phyloP scores from a whole-genome alignment of 2,888 invertebrate genomes.

The Dasypogon diadema region DNA sequence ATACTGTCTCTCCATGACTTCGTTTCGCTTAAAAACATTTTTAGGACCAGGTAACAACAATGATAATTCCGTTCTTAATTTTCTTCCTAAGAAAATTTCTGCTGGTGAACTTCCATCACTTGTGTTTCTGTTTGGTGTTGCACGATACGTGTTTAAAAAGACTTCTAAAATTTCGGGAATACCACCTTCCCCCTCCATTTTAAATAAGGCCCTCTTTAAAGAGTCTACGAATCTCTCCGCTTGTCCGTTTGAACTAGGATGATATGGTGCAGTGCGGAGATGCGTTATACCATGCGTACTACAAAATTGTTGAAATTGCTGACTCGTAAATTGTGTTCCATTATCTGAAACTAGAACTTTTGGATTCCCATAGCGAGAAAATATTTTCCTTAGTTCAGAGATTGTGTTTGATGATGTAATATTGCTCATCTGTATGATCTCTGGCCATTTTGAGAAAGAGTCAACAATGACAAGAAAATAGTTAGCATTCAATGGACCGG shows the following conservation, averaged over 20 bases:
- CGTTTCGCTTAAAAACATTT: not conserved
- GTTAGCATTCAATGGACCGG: constrained; percentile 62
- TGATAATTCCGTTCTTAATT: constrained; percentile 46
- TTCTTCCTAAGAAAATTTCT: constrained; percentile 53
- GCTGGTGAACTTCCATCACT: constrained; percentile 49
- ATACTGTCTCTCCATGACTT: not conserved
- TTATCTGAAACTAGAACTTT: constrained; percentile 59
- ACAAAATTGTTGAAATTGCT: constrained; percentile 57
- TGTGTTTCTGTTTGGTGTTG: constrained; percentile 16
- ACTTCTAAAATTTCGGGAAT: constrained; percentile 33
- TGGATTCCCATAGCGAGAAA: constrained; percentile 59
- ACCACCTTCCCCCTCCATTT: constrained; percentile 48
- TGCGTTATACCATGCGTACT: constrained; percentile 58
- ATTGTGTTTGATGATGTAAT: not conserved
- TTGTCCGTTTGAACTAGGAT: constrained; percentile 58
- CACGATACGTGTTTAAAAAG: not conserved
- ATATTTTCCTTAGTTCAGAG: constrained; percentile 53
- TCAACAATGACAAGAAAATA: constrained; percentile 64
- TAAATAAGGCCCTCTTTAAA: constrained; percentile 53
- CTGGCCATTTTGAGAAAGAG: constrained; percentile 66
- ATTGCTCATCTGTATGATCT: constrained; percentile 59
- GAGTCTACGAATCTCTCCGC: constrained; percentile 58
- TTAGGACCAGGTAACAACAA: not conserved
- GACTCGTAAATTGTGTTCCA: constrained; percentile 57
- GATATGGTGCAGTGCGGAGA: constrained; percentile 58